Conservation (phyloP, 2,113 vertebrate species). For the Oreochromis spilurus region DNA sequence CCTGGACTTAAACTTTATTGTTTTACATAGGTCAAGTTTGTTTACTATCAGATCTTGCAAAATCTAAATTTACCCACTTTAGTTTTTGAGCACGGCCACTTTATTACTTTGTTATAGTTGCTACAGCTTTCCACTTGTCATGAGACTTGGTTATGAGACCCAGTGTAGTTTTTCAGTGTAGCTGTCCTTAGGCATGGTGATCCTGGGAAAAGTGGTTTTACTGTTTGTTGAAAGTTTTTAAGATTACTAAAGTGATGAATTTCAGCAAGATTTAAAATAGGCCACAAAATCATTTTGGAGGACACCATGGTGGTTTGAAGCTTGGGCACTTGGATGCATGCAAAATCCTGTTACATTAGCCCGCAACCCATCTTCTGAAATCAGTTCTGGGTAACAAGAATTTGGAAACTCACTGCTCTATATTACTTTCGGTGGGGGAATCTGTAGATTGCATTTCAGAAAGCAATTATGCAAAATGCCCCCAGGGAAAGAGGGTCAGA, state of each 20-base stretch:
- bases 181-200: neutral
- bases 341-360: neutral
- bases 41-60: neutral
- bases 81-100: neutral
- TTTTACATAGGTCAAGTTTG: neutral
- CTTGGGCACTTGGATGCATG: neutral
- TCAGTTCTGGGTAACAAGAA: neutral
- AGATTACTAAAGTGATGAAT: neutral
- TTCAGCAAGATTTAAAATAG: neutral
- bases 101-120: neutral
- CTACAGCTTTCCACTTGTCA: neutral
- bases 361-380: neutral
- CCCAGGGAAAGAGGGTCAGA: neutral
- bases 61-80: neutral
- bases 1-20: neutral
- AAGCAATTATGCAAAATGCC: constrained; percentile 42
- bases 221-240: neutral
- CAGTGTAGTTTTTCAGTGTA: neutral
- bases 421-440: neutral
- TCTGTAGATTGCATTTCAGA: constrained; percentile 2
- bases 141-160: neutral
- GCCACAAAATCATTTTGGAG: neutral
- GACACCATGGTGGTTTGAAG: neutral
- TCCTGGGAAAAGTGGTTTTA: neutral
- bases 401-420: neutral